Percentiles rank a stretch among this genome's conserved stretches.
phyloP scores from a whole-genome alignment of 1,140 invertebrate genomes.

The Drosophila lacertosa region DNA sequence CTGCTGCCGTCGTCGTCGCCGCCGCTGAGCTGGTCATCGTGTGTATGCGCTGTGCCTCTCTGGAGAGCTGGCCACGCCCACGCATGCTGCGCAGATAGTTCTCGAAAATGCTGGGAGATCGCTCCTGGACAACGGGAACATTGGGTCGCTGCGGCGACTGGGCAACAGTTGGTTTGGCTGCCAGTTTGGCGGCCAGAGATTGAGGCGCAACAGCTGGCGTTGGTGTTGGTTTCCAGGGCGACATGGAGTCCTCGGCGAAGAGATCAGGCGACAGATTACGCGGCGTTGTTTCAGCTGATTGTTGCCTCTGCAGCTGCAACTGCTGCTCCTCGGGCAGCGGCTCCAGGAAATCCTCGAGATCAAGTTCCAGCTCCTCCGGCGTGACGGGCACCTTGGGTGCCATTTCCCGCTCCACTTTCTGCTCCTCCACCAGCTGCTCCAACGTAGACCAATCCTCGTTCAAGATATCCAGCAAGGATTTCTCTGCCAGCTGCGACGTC shows the following conservation, averaged over 20 bases:
- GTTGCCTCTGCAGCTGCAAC: neutral
- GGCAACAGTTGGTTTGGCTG: conserved; percentile 32
- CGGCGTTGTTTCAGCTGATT: conserved; percentile 1
- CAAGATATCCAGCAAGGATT: conserved; percentile 17
- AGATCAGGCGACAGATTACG: conserved; percentile 58
- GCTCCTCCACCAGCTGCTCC: neutral
- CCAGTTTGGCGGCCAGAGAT: conserved; percentile 59
- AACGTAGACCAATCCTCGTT: conserved; percentile 34
- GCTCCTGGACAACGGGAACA: conserved; percentile 25
- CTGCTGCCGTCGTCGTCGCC: neutral
- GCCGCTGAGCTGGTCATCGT: conserved; percentile 21
- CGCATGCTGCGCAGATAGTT: conserved; percentile 61
- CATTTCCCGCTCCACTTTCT: neutral
- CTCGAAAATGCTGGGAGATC: conserved; percentile 73
- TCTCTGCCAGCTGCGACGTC: neutral
- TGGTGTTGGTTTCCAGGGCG: conserved; percentile 48
- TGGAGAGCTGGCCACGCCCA: conserved; percentile 56
- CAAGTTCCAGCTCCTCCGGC: conserved; percentile 45
- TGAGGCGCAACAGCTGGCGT: conserved; percentile 8
- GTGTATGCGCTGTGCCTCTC: conserved; percentile 51
- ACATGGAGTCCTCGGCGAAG: conserved; percentile 56
- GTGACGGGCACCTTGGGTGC: neutral
- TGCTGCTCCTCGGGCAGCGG: conserved; percentile 64
- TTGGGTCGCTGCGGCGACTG: conserved; percentile 31
- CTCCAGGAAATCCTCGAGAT: conserved; percentile 69